A percentile compares a stretch with the other conserved stretches of the same genome.
Evolutionary conservation across 1,140 invertebrate genomes (phyloP).

Genomic region (Agraylea sexmaculata): DNA sequence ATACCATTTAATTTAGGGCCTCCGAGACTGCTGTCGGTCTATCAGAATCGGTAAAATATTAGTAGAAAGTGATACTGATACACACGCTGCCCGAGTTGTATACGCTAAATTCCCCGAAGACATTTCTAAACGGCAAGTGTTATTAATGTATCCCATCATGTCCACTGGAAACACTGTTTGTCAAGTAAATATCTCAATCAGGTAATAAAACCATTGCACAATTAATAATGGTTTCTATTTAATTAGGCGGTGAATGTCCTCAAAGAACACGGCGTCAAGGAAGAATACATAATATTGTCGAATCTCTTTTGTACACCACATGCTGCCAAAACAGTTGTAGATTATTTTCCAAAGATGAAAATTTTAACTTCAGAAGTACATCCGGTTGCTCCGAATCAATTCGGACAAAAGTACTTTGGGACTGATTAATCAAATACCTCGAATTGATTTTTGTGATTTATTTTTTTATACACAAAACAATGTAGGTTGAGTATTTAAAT

Average conservation of each 20-base stretch:
- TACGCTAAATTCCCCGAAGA: constrained; percentile 98
- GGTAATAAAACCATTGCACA: too few relatives aligned
- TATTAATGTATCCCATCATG: constrained; percentile 99
- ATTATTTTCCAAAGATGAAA: constrained; percentile 84
- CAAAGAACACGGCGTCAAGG: constrained; percentile 83
- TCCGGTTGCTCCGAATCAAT: constrained; percentile 92
- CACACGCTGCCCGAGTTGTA: constrained; percentile 90
- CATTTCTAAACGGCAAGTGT: constrained; percentile 75
- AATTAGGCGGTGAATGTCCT: constrained; percentile 85
- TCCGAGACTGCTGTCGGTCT: constrained; percentile 93
- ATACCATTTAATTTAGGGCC: constrained; percentile 44
- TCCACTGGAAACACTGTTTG: constrained; percentile 91
- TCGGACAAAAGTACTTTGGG: constrained; percentile 97
- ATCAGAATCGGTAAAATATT: constrained; percentile 97
- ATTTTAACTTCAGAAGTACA: constrained; percentile 93
- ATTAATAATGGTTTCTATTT: too few relatives aligned
- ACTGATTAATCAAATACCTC: constrained; percentile 93
- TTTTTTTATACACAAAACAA: too few relatives aligned
- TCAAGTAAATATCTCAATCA: constrained; percentile 40
- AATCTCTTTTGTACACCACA: constrained; percentile 94
- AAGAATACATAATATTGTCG: constrained; percentile 89
- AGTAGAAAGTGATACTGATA: constrained; percentile 93
- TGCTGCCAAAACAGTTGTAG: constrained; percentile 75
- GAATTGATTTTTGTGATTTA: too few relatives aligned
- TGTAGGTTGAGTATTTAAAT: too few relatives aligned